Conservation (phyloP, 2,888 invertebrate genomes). For the Rambutsinella grinnellia region DNA sequence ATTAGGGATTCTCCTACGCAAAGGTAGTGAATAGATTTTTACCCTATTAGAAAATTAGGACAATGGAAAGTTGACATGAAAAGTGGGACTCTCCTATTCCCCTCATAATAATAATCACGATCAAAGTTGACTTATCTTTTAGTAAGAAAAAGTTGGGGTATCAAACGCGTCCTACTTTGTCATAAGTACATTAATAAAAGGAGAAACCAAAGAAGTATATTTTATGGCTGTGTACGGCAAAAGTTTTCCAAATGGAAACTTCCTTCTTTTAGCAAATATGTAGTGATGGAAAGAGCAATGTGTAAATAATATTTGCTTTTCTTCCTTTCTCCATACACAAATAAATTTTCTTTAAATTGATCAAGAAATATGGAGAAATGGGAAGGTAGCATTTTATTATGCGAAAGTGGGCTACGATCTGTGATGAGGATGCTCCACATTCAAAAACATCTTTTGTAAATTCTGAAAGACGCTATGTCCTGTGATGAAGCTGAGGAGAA, state of each 20-base stretch:
- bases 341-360: not conserved
- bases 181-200: not conserved
- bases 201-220: not conserved
- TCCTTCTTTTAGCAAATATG: not conserved
- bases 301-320: not conserved
- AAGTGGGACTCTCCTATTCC: not conserved
- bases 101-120: not conserved
- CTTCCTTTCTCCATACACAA: not conserved
- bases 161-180: not conserved
- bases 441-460: no score
- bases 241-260: not conserved
- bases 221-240: constrained; percentile 2
- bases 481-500: no score
- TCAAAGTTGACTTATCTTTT: not conserved
- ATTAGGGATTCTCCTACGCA: no score
- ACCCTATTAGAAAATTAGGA: not conserved
- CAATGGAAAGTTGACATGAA: not conserved
- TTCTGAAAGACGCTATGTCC: no score
- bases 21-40: no score
- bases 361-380: not conserved
- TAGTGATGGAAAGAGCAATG: not conserved
- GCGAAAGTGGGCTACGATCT: no score
- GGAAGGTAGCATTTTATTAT: no score
- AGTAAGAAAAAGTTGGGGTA: not conserved
- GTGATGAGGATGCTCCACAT: no score